A percentile compares a stretch with the other conserved stretches of the same genome.
Evolutionary conservation across 1,140 invertebrate genomes (phyloP).

Genomic region (Halyomorpha halys): DNA sequence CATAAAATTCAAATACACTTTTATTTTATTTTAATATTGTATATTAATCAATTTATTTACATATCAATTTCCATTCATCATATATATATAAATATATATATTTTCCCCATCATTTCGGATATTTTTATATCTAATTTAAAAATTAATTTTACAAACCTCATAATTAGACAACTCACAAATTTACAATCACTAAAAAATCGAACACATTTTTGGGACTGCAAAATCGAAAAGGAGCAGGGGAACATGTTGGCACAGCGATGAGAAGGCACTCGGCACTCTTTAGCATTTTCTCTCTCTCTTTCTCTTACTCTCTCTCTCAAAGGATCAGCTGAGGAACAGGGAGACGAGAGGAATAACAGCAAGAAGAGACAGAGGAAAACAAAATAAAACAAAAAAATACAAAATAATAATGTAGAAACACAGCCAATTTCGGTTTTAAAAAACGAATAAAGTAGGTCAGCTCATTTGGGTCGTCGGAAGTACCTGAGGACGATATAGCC

Average conservation of each 20-base stretch:
- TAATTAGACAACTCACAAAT: not conserved
- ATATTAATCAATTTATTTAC: too few relatives aligned
- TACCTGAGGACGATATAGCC: slow-evolving; percentile 67
- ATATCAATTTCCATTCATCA: too few relatives aligned
- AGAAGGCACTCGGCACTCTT: slow-evolving; percentile 11
- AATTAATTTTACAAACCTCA: too few relatives aligned
- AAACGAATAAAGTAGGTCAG: not conserved
- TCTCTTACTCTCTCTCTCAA: slow-evolving; percentile 7
- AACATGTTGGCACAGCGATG: not conserved
- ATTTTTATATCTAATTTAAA: too few relatives aligned
- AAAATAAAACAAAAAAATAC: slow-evolving; percentile 13
- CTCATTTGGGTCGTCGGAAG: slow-evolving; percentile 46
- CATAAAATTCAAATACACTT: not conserved
- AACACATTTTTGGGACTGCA: not conserved
- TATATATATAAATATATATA: too few relatives aligned
- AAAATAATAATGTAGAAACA: slow-evolving; percentile 19
- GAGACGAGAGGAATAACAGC: not conserved
- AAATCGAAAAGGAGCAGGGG: not conserved
- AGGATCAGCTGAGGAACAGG: slow-evolving; percentile 6
- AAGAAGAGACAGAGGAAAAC: slow-evolving; percentile 1
- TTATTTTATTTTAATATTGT: too few relatives aligned
- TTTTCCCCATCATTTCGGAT: too few relatives aligned
- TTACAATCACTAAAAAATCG: slow-evolving; percentile 3
- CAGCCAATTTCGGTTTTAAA: slow-evolving; percentile 22
- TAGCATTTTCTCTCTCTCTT: slow-evolving; percentile 7